Base-by-base conservation (phyloP, 2,888 invertebrate species). In the Limnephilus lunatus region DNA sequence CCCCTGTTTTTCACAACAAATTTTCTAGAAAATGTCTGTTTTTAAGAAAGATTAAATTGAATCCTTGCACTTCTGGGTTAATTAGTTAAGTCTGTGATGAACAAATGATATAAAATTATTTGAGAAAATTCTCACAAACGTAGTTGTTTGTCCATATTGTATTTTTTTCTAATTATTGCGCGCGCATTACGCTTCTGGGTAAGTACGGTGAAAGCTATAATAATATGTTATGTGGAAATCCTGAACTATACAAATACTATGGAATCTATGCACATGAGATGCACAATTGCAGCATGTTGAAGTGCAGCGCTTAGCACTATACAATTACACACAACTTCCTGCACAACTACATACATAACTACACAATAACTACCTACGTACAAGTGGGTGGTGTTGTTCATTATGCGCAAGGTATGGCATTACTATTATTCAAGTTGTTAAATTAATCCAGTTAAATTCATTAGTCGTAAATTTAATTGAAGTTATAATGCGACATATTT, bases 1-100 rank as follows among this genome's bases (percentile, higher is more conserved):
- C 5, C 5, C 0, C 1, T 25, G 0, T 68, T 25, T n/a, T 25
- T 9, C 2, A n/a, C 0, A 68, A 19, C 9, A 25, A 25, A 9
- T 7, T 68, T 68, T 9, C n/a, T 25, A 1, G 1, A 25, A 48
- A 48, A 3, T 48, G 15, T 3, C 2, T 25, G 25, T n/a, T 9
- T 53, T 53, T n/a, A 68, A 68, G 1, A 4, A 68, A 4, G 15
- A 15, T 48, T 19, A 19, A 53, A 53, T 19, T 19, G 5, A 53
- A 53, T 19, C 19, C 4, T 53, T 19, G 19, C 48, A 53, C 53
- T 53, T 53, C 1, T 39, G 15, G 19, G 5, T 19, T 53, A 53
- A 19, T 53, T 53, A 53, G 7, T 53, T 53, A 7, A 53, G 19
- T 53, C 19, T 19, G 5, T 53, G 5, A 53, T 25, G 15, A 53